Evolutionary conservation across 1,140 invertebrate species (phyloP), one percentile per base, ranked within the genome.

Genomic region (Pseudomyrmex cubaensis): DNA sequence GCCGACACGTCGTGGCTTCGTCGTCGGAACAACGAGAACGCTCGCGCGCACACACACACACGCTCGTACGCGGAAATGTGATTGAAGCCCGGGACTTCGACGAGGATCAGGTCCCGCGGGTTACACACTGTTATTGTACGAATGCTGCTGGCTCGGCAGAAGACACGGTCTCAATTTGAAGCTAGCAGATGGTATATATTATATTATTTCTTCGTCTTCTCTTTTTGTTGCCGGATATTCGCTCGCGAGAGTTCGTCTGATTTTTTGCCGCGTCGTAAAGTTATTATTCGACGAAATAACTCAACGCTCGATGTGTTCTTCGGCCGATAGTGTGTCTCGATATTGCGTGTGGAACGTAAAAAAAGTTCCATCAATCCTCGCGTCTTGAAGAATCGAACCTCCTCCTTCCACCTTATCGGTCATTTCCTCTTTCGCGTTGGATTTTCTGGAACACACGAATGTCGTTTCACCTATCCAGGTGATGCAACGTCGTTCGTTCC

Each of bases 351-450:
- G 15, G 44, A 25, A 61, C n/a, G 20, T 80, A 72, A 80, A 70
- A 74, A 74, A 72, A 72, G 20, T 72, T 50, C n/a, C 76, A 80
- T 80, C 54, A 70, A 70, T 80, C 76, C 72, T 61, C 56, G n/a
- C 66, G 13, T 44, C 15, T 13, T 15, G 35, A 25, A 15, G 12
- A 80, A 80, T 61, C 66, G 44, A 80, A 61, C 22, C 20, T 61
- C 56, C 3, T 25, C 25, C 50, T 80, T 61, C 22, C 44, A 13
- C 20, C 66, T 80, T 80, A 70, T 80, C 76, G 44, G 44, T 35
- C n/a, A 9, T 80, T 61, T 46, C 25, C 54, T 59, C 2, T 3
- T 2, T 20, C 13, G 35, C 50, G 22, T 80, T 69, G 67, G 35
- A 56, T 46, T 10, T n/a, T 57, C 12, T 4, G 50, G 22, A 64